Conservation (phyloP, 2,888 invertebrate genomes). For the Cylindroiulus punctatus region DNA sequence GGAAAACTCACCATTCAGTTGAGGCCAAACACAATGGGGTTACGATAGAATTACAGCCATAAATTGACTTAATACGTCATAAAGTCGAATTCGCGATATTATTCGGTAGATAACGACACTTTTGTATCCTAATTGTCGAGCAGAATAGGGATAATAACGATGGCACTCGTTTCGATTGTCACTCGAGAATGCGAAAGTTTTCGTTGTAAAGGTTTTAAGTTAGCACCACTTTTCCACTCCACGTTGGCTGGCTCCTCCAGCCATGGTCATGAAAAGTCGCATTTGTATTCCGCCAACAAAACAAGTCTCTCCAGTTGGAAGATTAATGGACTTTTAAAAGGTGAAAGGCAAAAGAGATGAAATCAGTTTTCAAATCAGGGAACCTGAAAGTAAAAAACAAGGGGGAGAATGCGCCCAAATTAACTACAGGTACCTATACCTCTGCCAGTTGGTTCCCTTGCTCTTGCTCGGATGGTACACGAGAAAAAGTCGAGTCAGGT, state of each 20-base stretch:
- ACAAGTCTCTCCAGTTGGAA: constrained; percentile 45
- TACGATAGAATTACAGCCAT: neutral
- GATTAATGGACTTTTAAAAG: constrained; percentile 47
- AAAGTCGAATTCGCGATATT: neutral
- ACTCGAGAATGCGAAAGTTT: constrained; percentile 27
- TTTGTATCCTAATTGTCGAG: constrained; percentile 37
- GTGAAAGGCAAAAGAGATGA: constrained; percentile 47
- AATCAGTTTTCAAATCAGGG: constrained; percentile 45
- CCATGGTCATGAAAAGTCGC: constrained; percentile 45
- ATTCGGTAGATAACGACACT: constrained; percentile 20
- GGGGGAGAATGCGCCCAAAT: constrained; percentile 47
- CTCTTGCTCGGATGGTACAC: neutral
- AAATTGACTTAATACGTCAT: constrained; percentile 30
- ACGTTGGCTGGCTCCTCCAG: constrained; percentile 30
- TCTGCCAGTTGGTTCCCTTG: constrained; percentile 5
- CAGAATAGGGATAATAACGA: constrained; percentile 21
- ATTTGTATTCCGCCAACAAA: constrained; percentile 45
- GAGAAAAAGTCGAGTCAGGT: constrained; percentile 35
- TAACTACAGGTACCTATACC: constrained; percentile 26
- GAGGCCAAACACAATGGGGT: neutral
- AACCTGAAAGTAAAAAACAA: constrained; percentile 45
- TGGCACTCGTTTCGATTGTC: constrained; percentile 26
- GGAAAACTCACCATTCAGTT: constrained; percentile 21
- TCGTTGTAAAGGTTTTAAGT: neutral
- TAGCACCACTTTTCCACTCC: constrained; percentile 43